Evolutionary conservation across 1,140 invertebrate genomes (phyloP), one percentile per base, ranked within the genome.

Genomic region (Monochamus saltuarius): DNA sequence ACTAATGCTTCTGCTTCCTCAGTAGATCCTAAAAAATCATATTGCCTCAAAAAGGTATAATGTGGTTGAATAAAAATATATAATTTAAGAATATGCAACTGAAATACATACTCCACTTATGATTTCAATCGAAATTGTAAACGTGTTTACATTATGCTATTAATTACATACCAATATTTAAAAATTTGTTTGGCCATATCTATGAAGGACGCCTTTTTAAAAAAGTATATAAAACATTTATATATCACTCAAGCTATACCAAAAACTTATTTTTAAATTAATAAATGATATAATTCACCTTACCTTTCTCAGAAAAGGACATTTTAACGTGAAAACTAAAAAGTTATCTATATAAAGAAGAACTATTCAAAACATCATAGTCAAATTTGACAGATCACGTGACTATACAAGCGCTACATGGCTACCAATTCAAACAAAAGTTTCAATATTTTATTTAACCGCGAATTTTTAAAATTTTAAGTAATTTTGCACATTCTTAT

Each of bases 351-450:
- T 57, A 64, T 51, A 56, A 52, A 59, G 38, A 62, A 36, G 59
- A 68, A 67, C 62, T 45, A 63, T 64, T 70, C 66, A 68, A 70
- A 70, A 70, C 66, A 70, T 61, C 64, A 62, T 64, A 66, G 63
- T 70, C 62, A 66, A 68, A 66, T 66, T 55, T 68, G 66, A 68
- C 68, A 66, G 57, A 53, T 69, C 62, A 69, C 57, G 61, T 65
- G 62, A 70, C 58, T 59, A 35, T 45, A 42, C 8, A 49, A 53
- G 57, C 43, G 54, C 39, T 59, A 35, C 58, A 66, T 57, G 42
- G 52, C 45, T 50, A 45, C 62, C 61, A 70, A 66, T 55, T 34
- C 29, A 58, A 62, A 13, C n/a, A 6, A 63, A 62, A 53, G 14
- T 46, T 56, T 54, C 19, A 9, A 54, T 29, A 3, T 29, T 52